Evolutionary conservation across 2,888 invertebrate species (phyloP), one percentile per base, ranked within the genome.

Genomic region (Margaritifera margaritifera): DNA sequence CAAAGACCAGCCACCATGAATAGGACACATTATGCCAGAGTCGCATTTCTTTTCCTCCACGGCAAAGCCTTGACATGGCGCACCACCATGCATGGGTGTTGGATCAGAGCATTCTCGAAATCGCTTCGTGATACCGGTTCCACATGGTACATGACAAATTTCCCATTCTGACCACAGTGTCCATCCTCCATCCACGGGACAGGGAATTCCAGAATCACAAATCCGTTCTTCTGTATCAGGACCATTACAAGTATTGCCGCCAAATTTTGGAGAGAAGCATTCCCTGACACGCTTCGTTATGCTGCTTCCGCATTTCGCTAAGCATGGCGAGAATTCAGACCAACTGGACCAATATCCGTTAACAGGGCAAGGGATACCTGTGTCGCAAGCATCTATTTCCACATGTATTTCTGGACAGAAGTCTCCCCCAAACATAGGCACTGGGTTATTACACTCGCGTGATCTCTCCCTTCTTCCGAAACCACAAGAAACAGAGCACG

Each of bases 141-240:
- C 78, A 58, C 78, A 78, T 20, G n/a, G n/a, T n/a, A 55, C 71
- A 18, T 70, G 73, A 65, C 78, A 78, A n/a, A n/a, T 20, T 1
- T 60, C 27, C 61, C 57, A 78, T 18, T 59, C 31, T 6, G 66
- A 56, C 78, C 78, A 78, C 15, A 51, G 63, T 15, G 71, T 71
- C 73, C 76, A 78, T 24, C 68, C 63, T 18, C 78, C 78, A 58
- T 76, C 71, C 25, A 76, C 60, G 4, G 79, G 77, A 69, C 79
- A 79, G 6, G 25, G 51, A 0, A 62, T 62, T 19, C 69, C 65
- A 6, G 70, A 65, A 31, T 74, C 66, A 65, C 79, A 79, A 8
- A 52, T 51, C 6, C 50, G 54, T 54, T 66, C 69, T 31, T 73
- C 67, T 4, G 62, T 56, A 51, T 24, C 57, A 20, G 64, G n/a